These are phyloP conservation scores for Galemys pyrenaicus DNA, from an alignment of 2,113 vertebrate species.

Conservation along the genomic window DNA sequence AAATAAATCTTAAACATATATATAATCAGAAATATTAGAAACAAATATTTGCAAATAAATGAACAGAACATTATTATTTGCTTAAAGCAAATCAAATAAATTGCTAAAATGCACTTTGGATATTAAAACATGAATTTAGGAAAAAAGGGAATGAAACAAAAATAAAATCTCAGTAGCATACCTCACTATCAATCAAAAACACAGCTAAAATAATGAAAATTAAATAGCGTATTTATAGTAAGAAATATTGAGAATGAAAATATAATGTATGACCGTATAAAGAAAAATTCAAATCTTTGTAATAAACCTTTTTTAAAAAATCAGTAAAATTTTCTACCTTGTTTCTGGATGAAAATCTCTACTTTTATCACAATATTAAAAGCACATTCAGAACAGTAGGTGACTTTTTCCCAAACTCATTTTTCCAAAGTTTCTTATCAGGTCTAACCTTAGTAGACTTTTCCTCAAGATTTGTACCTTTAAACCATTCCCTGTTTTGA, in stretches of 20 bases:
- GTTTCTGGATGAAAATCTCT: background rate
- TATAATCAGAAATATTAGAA: background rate
- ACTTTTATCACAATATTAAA: background rate
- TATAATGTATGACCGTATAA: background rate
- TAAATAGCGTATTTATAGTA: background rate
- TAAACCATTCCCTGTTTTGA: background rate
- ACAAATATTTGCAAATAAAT: background rate
- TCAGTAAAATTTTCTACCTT: background rate
- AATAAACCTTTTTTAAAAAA: background rate
- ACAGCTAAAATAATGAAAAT: background rate
- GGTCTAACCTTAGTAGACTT: accelerated
- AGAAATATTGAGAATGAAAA: background rate
- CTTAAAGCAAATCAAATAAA: background rate
- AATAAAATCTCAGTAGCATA: background rate
- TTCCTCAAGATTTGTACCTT: background rate
- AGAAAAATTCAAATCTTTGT: background rate
- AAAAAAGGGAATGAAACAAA: background rate
- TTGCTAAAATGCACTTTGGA: background rate
- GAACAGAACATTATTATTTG: background rate
- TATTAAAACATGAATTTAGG: background rate
- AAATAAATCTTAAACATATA: too few relatives aligned
- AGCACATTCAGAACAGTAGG: background rate
- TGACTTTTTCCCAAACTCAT: background rate
- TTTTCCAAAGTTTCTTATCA: background rate
- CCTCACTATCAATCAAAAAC: background rate